Conservation (phyloP, 2,888 invertebrate species). For the Aspidapion aeneum region DNA sequence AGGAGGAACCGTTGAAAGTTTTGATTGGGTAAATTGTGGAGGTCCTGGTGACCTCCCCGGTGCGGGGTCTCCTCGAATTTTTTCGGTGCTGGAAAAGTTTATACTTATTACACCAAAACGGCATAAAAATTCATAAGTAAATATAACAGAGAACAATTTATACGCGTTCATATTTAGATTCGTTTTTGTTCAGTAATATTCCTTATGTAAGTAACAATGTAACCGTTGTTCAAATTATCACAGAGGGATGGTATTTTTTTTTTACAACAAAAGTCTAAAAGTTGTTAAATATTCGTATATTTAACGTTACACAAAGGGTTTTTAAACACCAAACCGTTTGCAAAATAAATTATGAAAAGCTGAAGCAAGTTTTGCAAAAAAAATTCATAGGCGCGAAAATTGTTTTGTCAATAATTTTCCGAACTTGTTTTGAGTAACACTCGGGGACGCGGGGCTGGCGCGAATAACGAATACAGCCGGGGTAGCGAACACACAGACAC, state of each 20-base stretch:
- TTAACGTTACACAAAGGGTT: background rate
- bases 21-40: background rate
- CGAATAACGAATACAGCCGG: conserved; percentile 33
- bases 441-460: conserved; percentile 25
- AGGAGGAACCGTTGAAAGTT: background rate
- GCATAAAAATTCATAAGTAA: background rate
- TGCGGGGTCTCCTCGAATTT: background rate
- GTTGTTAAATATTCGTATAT: background rate
- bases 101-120: background rate
- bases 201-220: background rate
- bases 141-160: background rate
- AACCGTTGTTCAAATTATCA: background rate
- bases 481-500: conserved; percentile 39
- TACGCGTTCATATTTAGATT: background rate
- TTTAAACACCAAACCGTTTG: background rate
- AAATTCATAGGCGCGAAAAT: conserved; percentile 15
- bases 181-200: background rate
- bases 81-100: background rate
- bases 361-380: conserved; percentile 7
- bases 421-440: background rate
- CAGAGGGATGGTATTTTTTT: background rate
- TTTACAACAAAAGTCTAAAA: background rate
- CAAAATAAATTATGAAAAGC: conserved; percentile 12
- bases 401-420: conserved; percentile 15
- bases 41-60: background rate